A percentile compares a stretch with the other conserved stretches of the same genome.
These are phyloP conservation scores for Alexandromys fortis DNA, from an alignment of 2,113 vertebrate genomes.

Conservation along the genomic window DNA sequence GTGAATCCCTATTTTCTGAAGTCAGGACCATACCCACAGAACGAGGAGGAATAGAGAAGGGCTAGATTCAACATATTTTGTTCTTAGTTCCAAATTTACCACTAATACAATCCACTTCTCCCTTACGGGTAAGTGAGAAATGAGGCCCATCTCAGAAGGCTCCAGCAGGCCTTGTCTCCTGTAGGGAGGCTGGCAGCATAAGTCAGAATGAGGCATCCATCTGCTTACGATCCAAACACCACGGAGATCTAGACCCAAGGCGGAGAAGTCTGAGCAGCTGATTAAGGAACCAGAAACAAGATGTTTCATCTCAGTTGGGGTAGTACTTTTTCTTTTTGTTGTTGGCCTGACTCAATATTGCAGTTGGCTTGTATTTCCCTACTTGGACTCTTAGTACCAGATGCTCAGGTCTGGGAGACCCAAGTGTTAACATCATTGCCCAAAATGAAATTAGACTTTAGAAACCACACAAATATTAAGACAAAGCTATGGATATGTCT, in stretches of 20 bases:
- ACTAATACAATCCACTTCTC: background rate
- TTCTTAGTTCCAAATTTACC: background rate
- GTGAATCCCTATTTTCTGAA: background rate
- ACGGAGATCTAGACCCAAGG: background rate
- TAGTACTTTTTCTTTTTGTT: background rate
- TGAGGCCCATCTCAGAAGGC: background rate
- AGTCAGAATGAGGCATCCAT: background rate
- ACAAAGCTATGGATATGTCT: slow-evolving; percentile 66
- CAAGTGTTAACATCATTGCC: slow-evolving; percentile 63
- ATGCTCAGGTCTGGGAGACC: slow-evolving; percentile 61
- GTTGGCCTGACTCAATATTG: slow-evolving; percentile 42
- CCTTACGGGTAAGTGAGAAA: background rate
- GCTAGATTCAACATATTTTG: background rate
- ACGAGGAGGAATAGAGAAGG: background rate
- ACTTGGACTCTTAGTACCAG: slow-evolving; percentile 61
- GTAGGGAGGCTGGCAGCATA: background rate
- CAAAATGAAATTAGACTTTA: slow-evolving; percentile 63
- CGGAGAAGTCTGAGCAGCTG: slow-evolving; percentile 2
- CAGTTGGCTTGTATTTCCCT: slow-evolving; percentile 47
- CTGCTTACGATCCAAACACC: background rate
- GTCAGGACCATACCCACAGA: background rate
- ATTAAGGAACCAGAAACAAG: slow-evolving; percentile 21
- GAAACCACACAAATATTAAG: slow-evolving; percentile 75
- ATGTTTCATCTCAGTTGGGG: background rate
- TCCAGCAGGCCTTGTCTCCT: background rate